Evolutionary conservation across 1,140 invertebrate genomes (phyloP), one percentile per base, ranked within the genome.

Genomic region (Drosophila hydei): DNA sequence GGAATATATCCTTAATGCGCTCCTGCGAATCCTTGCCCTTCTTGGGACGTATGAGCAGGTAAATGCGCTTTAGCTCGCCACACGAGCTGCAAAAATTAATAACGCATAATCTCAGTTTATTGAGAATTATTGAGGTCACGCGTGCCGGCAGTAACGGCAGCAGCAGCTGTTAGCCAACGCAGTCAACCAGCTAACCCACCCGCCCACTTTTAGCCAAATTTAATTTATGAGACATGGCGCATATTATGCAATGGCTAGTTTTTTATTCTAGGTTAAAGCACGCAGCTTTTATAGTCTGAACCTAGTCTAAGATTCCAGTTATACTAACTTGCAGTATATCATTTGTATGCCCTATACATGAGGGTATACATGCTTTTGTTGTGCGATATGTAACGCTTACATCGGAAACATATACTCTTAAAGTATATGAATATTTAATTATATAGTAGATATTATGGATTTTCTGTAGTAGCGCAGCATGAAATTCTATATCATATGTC

Each of bases 1-100:
- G 93, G 43, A 96, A 94, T 40, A 96, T 94, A 56, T 96, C 95
- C 25, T 95, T 93, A 9, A 96, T 80, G 54, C 96, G 93, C 59
- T 95, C 93, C 73, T 94, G 93, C 0, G 96, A 95, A 55, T 94
- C 93, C 87, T 96, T 95, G 5, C 95, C 96, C 87, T 96, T 96
- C 92, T 98, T 97, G 1, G 94, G 91, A 50, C 97, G 93, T 56
- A 98, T 93, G 2, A 98, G 92, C 21, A 97, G 81, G 85, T 96
- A 96, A 38, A 98, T 94, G 56, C 94, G 95, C 21, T 93, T 93
- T 1, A 97, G 91, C 23, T 94, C 94, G 1, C 95, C 94, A 50
- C 92, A 92, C 51, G 88, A 91, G 69, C 92, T 92, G 72, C 55
- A 87, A 14, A 54, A 77, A 83, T 79, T 88, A 76, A 89, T 83